Evolutionary conservation across 2,888 invertebrate genomes (phyloP).

Genomic region (Aelia acuminata): DNA sequence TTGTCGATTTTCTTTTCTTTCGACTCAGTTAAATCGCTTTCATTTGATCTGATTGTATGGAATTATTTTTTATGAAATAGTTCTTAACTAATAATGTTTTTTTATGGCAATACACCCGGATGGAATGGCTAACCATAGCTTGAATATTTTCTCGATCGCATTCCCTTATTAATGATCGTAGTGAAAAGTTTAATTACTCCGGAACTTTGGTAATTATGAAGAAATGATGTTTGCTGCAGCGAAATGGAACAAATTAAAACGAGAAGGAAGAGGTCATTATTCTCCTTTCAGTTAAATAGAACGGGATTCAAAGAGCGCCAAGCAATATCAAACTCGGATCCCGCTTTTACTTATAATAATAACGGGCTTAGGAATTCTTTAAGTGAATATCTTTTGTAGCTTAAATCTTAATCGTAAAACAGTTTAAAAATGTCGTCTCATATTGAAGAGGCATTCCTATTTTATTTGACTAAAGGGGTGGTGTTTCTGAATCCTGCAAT

Average conservation of each 20-base stretch:
- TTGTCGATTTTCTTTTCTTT: too few species aligned
- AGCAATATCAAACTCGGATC: background rate
- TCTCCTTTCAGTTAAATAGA: background rate
- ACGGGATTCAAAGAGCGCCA: background rate
- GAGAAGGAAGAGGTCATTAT: background rate
- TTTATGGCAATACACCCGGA: background rate
- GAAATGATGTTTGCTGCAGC: background rate
- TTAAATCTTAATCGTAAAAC: background rate
- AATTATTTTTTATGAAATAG: too few species aligned
- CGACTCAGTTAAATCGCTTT: too few species aligned
- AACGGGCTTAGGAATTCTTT: background rate
- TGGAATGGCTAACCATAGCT: background rate
- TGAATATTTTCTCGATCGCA: background rate
- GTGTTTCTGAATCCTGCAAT: too few species aligned
- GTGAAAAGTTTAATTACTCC: background rate
- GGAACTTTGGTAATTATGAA: background rate
- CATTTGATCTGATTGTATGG: too few species aligned
- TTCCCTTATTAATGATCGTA: background rate
- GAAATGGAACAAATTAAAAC: constrained; percentile 34
- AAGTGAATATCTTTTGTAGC: background rate
- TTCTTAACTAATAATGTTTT: too few species aligned
- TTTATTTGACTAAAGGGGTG: too few species aligned
- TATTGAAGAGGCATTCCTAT: too few species aligned
- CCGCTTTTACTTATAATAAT: background rate
- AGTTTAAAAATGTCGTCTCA: too few species aligned